Conservation (phyloP, 2,797 vertebrate species). For the Fringilla coelebs region DNA sequence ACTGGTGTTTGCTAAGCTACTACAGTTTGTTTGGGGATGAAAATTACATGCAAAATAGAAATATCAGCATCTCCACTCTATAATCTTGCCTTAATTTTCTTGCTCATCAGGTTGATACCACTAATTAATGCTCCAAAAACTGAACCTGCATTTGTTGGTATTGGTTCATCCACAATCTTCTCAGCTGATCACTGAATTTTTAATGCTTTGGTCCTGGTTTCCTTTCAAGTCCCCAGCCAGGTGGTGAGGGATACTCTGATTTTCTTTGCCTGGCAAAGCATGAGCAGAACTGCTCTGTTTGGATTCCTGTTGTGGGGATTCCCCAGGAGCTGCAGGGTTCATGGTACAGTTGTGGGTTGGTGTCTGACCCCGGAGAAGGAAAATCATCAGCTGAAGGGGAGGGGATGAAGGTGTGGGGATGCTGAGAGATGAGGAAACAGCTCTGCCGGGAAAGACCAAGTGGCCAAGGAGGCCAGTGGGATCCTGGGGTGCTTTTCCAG, state of each 20-base stretch:
- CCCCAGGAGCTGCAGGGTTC: not conserved
- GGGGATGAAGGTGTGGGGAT: not conserved
- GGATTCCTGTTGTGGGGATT: not conserved
- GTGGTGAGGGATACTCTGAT: not conserved
- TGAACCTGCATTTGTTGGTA: not conserved
- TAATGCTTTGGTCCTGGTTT: not conserved
- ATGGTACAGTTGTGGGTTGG: not conserved
- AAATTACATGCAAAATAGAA: conserved; percentile 27
- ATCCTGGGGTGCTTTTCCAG: not conserved
- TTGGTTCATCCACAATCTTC: not conserved
- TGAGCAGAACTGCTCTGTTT: not conserved
- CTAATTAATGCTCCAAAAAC: conserved; percentile 39
- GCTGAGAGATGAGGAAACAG: not conserved
- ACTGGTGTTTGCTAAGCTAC: conserved; percentile 21
- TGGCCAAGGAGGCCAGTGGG: not conserved
- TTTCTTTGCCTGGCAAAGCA: not conserved
- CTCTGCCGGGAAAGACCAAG: not conserved
- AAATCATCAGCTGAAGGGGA: not conserved
- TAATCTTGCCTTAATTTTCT: conserved; percentile 47
- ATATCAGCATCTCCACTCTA: not conserved
- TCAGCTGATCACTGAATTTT: not conserved
- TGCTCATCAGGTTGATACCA: not conserved
- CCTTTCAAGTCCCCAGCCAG: not conserved
- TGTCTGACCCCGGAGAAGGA: not conserved
- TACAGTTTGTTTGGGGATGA: conserved; percentile 37